Percentiles rank a stretch among this genome's conserved stretches.
These are phyloP conservation scores for Nephrotoma appendiculata DNA, from an alignment of 2,888 invertebrate genomes.

Conservation along the genomic window DNA sequence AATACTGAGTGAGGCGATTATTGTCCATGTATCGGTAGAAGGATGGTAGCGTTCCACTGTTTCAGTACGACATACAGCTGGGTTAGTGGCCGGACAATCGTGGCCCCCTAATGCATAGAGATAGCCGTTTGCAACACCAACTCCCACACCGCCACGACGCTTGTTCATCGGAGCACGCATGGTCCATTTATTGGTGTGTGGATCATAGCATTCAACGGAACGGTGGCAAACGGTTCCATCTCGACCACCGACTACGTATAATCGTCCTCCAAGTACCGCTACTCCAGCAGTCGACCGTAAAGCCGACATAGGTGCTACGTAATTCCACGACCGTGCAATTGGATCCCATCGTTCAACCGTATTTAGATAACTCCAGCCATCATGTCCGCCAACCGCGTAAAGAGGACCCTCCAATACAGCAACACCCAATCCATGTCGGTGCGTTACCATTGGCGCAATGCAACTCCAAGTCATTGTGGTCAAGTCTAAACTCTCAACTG, in stretches of 20 bases:
- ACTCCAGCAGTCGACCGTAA: constrained; percentile 79
- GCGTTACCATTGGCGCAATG: constrained; percentile 79
- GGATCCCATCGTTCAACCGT: constrained; percentile 92
- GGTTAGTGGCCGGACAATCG: constrained; percentile 81
- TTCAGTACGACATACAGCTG: constrained; percentile 66
- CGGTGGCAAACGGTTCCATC: constrained; percentile 83
- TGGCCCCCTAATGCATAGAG: constrained; percentile 89
- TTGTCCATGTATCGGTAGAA: constrained; percentile 71
- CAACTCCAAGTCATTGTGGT: constrained; percentile 65
- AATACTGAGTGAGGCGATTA: constrained; percentile 64
- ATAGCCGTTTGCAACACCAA: constrained; percentile 73
- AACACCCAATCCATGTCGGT: constrained; percentile 67
- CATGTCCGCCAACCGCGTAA: constrained; percentile 92
- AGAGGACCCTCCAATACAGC: constrained; percentile 65
- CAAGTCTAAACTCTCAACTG: constrained; percentile 80
- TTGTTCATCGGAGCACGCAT: constrained; percentile 77
- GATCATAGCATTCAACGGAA: constrained; percentile 78
- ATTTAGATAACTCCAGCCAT: constrained; percentile 78
- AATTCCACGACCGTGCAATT: constrained; percentile 73
- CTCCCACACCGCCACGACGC: constrained; percentile 74
- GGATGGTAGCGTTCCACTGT: constrained; percentile 79
- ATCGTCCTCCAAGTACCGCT: constrained; percentile 65
- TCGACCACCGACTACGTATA: constrained; percentile 86
- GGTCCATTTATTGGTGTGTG: constrained; percentile 59
- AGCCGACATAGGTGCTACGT: constrained; percentile 78